Evolutionary conservation across 2,113 vertebrate species (phyloP).

Genomic region (Plecturocebus donacophilus): DNA sequence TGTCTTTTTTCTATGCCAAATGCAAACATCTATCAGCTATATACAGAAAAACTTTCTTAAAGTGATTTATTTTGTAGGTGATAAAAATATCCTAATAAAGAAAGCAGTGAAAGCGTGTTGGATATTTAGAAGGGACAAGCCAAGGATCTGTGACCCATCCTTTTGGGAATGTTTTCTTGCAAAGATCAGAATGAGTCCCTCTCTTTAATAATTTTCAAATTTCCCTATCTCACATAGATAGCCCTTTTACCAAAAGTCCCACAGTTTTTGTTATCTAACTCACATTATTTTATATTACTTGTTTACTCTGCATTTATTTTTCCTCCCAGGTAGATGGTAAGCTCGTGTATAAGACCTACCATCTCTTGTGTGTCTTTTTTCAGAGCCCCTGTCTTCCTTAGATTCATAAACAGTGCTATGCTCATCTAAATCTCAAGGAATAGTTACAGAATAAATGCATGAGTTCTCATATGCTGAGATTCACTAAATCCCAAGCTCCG

Average conservation of each 20-base stretch:
- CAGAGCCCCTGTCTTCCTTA: neutral
- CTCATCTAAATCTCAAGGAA: neutral
- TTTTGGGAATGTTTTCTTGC: neutral
- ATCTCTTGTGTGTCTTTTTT: neutral
- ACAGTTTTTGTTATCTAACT: neutral
- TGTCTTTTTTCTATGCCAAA: neutral
- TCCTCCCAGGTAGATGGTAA: neutral
- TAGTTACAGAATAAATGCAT: neutral
- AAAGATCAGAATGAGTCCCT: neutral
- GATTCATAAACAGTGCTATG: neutral
- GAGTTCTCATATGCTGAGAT: neutral
- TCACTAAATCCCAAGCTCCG: neutral
- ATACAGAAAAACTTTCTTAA: neutral
- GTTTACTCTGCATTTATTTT: neutral
- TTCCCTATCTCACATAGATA: neutral
- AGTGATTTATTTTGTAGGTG: neutral
- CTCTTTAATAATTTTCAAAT: neutral
- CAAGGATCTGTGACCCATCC: neutral
- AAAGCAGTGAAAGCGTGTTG: neutral
- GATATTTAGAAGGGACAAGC: neutral
- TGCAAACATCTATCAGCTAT: neutral
- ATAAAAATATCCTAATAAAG: neutral
- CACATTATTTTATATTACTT: neutral
- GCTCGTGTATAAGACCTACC: neutral
- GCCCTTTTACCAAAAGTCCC: neutral